Conservation (phyloP, 2,113 vertebrate genomes). For the Colius striatus region DNA sequence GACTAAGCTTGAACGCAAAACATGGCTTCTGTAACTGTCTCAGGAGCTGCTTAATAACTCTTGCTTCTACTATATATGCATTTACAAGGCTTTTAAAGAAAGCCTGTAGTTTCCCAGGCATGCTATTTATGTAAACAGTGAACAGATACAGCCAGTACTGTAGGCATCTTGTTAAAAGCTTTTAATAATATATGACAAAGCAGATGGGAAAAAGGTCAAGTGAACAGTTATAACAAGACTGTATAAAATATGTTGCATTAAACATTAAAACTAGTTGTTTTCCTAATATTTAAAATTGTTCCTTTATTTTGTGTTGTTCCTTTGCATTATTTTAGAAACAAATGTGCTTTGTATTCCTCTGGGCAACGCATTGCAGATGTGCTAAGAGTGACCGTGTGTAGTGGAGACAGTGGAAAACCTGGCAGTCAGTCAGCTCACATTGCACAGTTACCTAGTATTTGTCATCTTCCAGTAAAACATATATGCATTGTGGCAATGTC, state of each 20-base stretch:
- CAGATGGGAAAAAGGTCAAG: constrained; percentile 30
- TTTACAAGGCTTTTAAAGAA: constrained; percentile 8
- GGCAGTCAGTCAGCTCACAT: neutral
- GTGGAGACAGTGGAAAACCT: neutral
- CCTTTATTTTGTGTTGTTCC: neutral
- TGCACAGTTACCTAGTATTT: neutral
- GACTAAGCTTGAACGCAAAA: neutral
- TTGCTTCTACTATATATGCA: neutral
- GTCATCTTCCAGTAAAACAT: neutral
- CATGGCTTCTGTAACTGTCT: neutral
- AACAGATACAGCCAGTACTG: neutral
- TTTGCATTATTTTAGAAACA: constrained; percentile 1
- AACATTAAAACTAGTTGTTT: constrained; percentile 30
- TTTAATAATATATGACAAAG: constrained; percentile 57
- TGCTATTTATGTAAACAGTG: constrained; percentile 26
- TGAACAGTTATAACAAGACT: constrained; percentile 18
- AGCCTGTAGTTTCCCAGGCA: neutral
- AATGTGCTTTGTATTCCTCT: neutral
- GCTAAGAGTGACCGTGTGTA: neutral
- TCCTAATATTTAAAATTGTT: neutral
- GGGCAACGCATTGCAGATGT: neutral
- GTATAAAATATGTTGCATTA: neutral
- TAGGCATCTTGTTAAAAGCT: constrained; percentile 22
- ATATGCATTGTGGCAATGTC: neutral
- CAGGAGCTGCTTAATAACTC: neutral